These are phyloP conservation scores for Schizopygopsis pylzovi DNA, from an alignment of 2,797 vertebrate genomes.

Conservation along the genomic window DNA sequence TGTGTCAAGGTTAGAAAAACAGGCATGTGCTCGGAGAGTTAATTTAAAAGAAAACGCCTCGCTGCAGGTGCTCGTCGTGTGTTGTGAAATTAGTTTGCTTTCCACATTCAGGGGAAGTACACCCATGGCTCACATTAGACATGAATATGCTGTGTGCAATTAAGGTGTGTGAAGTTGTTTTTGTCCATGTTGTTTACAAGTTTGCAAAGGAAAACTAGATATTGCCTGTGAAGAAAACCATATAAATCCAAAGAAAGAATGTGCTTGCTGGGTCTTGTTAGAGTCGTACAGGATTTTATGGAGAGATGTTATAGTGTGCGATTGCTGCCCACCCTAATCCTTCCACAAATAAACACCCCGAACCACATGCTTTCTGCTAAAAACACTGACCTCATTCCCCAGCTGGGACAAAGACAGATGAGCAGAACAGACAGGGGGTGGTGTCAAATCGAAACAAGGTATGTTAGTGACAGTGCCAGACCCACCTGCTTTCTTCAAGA, in stretches of 20 bases:
- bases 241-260: constrained; percentile 49
- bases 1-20: constrained; percentile 48
- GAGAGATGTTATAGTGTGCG: constrained; percentile 50
- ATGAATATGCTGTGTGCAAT: not conserved
- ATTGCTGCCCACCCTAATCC: constrained; percentile 42
- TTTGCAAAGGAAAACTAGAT: constrained; percentile 33
- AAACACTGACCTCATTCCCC: constrained; percentile 66
- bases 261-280: constrained; percentile 46
- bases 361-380: constrained; percentile 65
- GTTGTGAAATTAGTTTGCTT: not conserved
- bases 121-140: constrained; percentile 13
- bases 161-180: constrained; percentile 33
- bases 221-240: constrained; percentile 23
- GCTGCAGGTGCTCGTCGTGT: constrained; percentile 45
- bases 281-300: constrained; percentile 36
- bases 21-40: constrained; percentile 23
- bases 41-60: constrained; percentile 49
- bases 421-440: constrained; percentile 39
- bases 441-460: constrained; percentile 42
- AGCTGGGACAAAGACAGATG: constrained; percentile 27
- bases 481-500: constrained; percentile 58
- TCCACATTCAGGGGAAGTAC: not conserved
- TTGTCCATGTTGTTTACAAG: constrained; percentile 32
- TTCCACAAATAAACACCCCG: constrained; percentile 55
- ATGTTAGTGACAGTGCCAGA: constrained; percentile 42